Conservation (phyloP, 2,888 invertebrate species). For the Cataglyphis cursor region DNA sequence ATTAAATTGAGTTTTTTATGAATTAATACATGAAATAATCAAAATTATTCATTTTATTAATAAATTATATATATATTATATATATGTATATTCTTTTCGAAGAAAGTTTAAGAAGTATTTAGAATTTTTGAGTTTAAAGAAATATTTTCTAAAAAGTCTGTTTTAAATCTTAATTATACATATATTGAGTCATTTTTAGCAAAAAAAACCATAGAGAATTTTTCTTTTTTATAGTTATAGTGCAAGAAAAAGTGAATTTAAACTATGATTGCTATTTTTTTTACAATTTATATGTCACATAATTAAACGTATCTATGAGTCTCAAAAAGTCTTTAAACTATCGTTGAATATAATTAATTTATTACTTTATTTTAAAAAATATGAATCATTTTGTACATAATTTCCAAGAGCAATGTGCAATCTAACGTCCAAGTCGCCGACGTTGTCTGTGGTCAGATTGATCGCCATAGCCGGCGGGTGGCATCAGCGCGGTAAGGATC, state of each 20-base stretch:
- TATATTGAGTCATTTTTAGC: background rate
- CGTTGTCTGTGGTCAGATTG: conserved; percentile 43
- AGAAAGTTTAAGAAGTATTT: no score
- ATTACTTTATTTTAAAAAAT: background rate
- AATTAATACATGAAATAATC: background rate
- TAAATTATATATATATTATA: background rate
- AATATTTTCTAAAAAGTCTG: background rate
- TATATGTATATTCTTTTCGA: background rate
- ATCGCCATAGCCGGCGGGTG: conserved; percentile 72
- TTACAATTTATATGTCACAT: background rate
- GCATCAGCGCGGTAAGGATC: conserved; percentile 81
- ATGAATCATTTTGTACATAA: conserved; percentile 39
- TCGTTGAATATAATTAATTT: background rate
- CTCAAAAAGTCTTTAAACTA: background rate
- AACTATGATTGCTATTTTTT: background rate
- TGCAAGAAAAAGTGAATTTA: background rate
- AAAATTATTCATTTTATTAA: background rate
- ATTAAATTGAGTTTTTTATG: conserved; percentile 15
- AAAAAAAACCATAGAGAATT: background rate
- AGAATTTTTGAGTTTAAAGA: background rate
- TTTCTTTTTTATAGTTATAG: background rate
- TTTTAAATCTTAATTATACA: background rate
- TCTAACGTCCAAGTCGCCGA: background rate
- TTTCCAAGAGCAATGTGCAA: conserved; percentile 11
- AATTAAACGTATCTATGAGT: background rate